Evolutionary conservation across 1,140 invertebrate species (phyloP), one percentile per base, ranked within the genome.

Genomic region (Diabrotica undecimpunctata): DNA sequence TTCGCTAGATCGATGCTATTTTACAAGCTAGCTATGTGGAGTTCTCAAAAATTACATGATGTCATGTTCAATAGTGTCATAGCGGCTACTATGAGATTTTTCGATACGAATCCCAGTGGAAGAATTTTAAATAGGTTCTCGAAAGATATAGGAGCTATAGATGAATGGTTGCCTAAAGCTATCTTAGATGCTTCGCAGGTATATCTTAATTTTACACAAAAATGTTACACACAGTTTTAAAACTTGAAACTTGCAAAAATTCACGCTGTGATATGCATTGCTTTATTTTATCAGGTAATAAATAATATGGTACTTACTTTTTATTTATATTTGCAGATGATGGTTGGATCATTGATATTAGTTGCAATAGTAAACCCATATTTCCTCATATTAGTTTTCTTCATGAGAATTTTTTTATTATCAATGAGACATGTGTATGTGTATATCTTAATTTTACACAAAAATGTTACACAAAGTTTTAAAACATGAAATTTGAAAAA

Each of bases 31-130:
- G 86, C 86, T 38, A 85, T 90, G 78, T 75, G 79, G 5, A 82
- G 87, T 50, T 90, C 88, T 2, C 83, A 86, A 61, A 83, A 80
- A 51, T 74, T 92, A 2, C 90, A 92, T 74, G 85, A 90, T 67
- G 77, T 74, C 35, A 88, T 90, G 81, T 92, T 92, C 74, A 71
- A 75, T 25, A 80, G 81, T 41, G 77, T 90, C 8, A 80, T 90
- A 5, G 75, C 79, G 46, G 80, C 82, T 0, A 76, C 87, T 0
- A 94, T 95, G 89, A 76, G 84, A 8, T 96, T 96, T 80, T 96
- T 95, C 74, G 90, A 96, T 71, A 84, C 82, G 1, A 96, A 92
- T 79, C 89, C 92, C 6, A 87, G 88, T 65, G 94, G 80, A 62
- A 70, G 79, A 64, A 74, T 72, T 62, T 66, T 79, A 9, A 79